Conservation (phyloP, 2,888 invertebrate species). For the Caenorhabditis sulstoni region DNA sequence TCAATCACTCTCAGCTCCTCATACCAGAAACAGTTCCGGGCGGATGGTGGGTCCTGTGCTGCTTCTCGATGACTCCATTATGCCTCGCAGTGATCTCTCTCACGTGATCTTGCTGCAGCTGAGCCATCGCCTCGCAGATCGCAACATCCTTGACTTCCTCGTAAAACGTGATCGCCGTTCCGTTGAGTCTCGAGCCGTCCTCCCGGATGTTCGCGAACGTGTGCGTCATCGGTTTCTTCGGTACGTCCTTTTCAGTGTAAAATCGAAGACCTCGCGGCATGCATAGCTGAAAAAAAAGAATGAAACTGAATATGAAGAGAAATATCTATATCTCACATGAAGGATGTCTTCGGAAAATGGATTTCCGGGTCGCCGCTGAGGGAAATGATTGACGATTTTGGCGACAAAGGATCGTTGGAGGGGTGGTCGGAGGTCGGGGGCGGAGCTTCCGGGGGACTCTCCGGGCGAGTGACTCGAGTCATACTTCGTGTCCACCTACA, state of each 20-base stretch:
- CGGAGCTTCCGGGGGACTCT: conserved; percentile 49
- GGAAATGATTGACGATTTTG: conserved; percentile 94
- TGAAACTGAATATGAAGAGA: not conserved
- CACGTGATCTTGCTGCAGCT: conserved; percentile 87
- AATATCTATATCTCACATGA: conserved; percentile 86
- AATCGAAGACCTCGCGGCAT: conserved; percentile 95
- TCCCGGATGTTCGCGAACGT: conserved; percentile 97
- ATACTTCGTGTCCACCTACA: conserved; percentile 70
- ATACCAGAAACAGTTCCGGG: conserved; percentile 72
- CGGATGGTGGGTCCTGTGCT: conserved; percentile 64
- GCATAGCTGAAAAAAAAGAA: conserved; percentile 89
- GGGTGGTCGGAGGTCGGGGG: conserved; percentile 85
- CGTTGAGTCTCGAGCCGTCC: conserved; percentile 95
- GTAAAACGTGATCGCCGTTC: conserved; percentile 94
- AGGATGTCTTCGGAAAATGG: conserved; percentile 87
- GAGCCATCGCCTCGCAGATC: conserved; percentile 96
- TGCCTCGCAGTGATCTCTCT: conserved; percentile 69
- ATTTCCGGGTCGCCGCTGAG: conserved; percentile 88
- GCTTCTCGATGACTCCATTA: conserved; percentile 33
- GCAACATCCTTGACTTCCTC: conserved; percentile 92
- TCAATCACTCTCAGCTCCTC: not conserved
- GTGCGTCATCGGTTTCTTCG: conserved; percentile 85
- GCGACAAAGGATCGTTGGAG: conserved; percentile 95
- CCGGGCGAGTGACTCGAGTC: conserved; percentile 62
- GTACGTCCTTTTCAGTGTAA: conserved; percentile 91